These are phyloP conservation scores for Campylomormyrus numenius DNA, from an alignment of 2,113 vertebrate genomes.

Conservation along the genomic window DNA sequence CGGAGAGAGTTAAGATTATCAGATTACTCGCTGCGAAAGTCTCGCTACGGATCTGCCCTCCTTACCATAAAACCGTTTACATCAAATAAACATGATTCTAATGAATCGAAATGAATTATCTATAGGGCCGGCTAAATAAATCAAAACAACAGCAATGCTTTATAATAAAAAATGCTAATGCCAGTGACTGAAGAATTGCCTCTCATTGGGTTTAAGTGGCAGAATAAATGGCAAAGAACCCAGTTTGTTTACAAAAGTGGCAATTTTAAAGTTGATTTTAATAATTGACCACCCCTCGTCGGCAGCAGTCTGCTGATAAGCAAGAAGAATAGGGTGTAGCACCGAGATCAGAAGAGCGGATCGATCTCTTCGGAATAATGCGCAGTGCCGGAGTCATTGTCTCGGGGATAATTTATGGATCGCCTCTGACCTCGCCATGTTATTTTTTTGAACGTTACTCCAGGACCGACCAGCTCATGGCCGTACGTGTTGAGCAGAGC, in stretches of 20 bases:
- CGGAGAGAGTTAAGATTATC: slow-evolving; percentile 6
- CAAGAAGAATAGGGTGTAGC: slow-evolving; percentile 37
- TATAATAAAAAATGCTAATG: slow-evolving; percentile 60
- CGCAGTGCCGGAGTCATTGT: slow-evolving; percentile 29
- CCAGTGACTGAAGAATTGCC: slow-evolving; percentile 55
- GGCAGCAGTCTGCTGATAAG: slow-evolving; percentile 45
- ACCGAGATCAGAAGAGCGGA: slow-evolving; percentile 39
- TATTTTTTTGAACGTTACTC: not conserved
- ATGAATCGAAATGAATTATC: slow-evolving; percentile 58
- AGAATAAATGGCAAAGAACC: slow-evolving; percentile 47
- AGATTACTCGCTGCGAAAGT: slow-evolving; percentile 25
- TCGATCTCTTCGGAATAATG: slow-evolving; percentile 35
- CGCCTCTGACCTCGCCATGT: slow-evolving; percentile 17
- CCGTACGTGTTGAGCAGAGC: not conserved
- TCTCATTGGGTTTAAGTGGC: slow-evolving; percentile 41
- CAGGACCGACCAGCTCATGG: not conserved
- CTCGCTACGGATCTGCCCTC: slow-evolving; percentile 20
- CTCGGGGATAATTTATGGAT: slow-evolving; percentile 38
- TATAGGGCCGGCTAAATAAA: slow-evolving; percentile 55
- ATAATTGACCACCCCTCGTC: slow-evolving; percentile 55
- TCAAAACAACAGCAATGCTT: slow-evolving; percentile 59
- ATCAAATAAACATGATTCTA: slow-evolving; percentile 49
- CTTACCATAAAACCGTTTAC: slow-evolving; percentile 41
- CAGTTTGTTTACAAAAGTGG: slow-evolving; percentile 43
- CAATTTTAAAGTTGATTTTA: slow-evolving; percentile 48